phyloP scores from a whole-genome alignment of 1,140 invertebrate species.

The Drosophila subobscura region DNA sequence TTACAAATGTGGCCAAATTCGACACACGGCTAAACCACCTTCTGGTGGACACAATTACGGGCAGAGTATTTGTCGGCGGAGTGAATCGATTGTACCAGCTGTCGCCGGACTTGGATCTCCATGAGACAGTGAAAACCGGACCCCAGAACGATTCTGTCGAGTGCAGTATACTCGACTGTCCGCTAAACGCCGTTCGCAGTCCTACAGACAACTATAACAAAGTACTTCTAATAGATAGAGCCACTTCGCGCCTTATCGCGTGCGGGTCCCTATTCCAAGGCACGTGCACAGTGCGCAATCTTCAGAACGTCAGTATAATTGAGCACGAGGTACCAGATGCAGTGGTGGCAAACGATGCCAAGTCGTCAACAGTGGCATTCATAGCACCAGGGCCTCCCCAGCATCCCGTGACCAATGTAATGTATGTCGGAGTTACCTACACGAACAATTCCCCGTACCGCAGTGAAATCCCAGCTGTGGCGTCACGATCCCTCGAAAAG shows the following conservation, averaged over 20 bases:
- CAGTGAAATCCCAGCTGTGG: constrained; percentile 96
- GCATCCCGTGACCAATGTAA: constrained; percentile 93
- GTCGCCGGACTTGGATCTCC: constrained; percentile 91
- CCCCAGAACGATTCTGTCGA: constrained; percentile 94
- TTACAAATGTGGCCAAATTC: constrained; percentile 72
- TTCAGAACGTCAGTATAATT: constrained; percentile 94
- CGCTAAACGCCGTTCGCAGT: constrained; percentile 88
- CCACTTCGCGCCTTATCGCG: constrained; percentile 93
- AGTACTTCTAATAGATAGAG: constrained; percentile 96
- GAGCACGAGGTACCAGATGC: constrained; percentile 91
- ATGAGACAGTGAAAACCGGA: constrained; percentile 92
- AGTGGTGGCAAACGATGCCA: constrained; percentile 96
- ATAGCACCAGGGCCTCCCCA: constrained; percentile 97
- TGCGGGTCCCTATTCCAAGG: constrained; percentile 97
- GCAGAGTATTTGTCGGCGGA: constrained; percentile 95
- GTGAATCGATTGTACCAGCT: constrained; percentile 97
- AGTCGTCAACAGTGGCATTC: constrained; percentile 97
- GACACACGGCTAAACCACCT: constrained; percentile 88
- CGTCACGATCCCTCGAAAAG: constrained; percentile 94
- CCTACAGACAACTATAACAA: constrained; percentile 97
- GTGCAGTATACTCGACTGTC: constrained; percentile 94
- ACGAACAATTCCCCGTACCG: constrained; percentile 96
- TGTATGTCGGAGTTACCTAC: constrained; percentile 98
- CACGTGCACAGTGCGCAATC: constrained; percentile 93
- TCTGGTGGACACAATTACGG: constrained; percentile 95